A percentile compares a stretch with the other conserved stretches of the same genome.
These are phyloP conservation scores for Crotalus viridis DNA, from an alignment of 2,113 vertebrate species.

Conservation along the genomic window DNA sequence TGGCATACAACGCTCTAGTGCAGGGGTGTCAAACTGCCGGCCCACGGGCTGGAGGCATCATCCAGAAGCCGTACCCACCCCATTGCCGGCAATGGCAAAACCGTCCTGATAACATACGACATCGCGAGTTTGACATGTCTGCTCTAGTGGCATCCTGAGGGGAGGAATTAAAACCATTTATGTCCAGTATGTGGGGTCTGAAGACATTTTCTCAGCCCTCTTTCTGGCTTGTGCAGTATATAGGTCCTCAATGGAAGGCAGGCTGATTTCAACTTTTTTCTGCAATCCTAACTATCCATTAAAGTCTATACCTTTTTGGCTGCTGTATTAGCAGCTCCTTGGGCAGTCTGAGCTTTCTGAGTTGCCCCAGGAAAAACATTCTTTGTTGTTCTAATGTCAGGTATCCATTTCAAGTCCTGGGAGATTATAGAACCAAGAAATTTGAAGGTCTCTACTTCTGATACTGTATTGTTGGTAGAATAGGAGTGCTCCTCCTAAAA, in stretches of 20 bases:
- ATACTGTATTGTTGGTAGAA: neutral
- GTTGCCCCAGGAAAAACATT: neutral
- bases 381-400: neutral
- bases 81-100: too few species aligned
- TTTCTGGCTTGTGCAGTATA: neutral
- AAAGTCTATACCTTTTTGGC: neutral
- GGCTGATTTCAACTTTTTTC: neutral
- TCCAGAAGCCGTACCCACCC: too few species aligned
- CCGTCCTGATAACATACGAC: too few species aligned
- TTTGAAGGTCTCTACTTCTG: neutral
- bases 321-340: neutral
- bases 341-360: neutral
- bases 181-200: neutral
- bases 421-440: neutral
- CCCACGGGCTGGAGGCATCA: too few species aligned
- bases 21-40: too few species aligned
- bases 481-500: neutral
- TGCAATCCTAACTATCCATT: neutral
- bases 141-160: neutral
- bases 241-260: neutral
- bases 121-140: too few species aligned
- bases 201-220: neutral
- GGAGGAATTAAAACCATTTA: neutral
- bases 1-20: too few species aligned
- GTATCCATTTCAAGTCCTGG: neutral